These are phyloP conservation scores for Melanotaenia parkinsoni DNA, from an alignment of 2,797 vertebrate species.

Conservation along the genomic window DNA sequence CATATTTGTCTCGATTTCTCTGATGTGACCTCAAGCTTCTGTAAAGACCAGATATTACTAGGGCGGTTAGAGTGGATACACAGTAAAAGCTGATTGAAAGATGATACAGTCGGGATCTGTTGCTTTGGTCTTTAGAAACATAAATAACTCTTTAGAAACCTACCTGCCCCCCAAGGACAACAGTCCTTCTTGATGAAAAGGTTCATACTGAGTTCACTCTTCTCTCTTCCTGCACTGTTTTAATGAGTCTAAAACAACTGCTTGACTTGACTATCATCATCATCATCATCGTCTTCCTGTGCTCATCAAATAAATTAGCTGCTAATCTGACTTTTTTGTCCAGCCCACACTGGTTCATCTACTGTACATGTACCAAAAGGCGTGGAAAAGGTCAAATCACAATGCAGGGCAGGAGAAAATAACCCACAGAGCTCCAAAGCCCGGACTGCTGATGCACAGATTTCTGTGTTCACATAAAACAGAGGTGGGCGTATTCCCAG, in stretches of 20 bases:
- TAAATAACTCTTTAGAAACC: constrained; percentile 75
- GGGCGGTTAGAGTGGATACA: constrained; percentile 35
- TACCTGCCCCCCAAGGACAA: constrained; percentile 49
- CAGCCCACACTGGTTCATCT: constrained; percentile 51
- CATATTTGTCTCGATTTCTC: not conserved
- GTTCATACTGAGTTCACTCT: constrained; percentile 75
- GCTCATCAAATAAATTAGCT: constrained; percentile 72
- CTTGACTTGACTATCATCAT: constrained; percentile 65
- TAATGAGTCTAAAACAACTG: constrained; percentile 75
- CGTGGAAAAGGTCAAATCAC: constrained; percentile 56
- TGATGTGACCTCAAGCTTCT: constrained; percentile 16
- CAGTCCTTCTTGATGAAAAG: constrained; percentile 51
- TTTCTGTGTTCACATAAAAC: constrained; percentile 18
- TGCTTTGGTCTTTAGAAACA: constrained; percentile 64
- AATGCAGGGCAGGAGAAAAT: constrained; percentile 39
- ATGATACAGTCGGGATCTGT: constrained; percentile 55
- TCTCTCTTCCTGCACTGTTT: constrained; percentile 65
- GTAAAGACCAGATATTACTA: constrained; percentile 27
- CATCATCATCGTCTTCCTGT: constrained; percentile 37
- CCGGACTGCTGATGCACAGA: constrained; percentile 13
- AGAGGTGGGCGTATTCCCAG: constrained; percentile 54
- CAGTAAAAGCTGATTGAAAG: constrained; percentile 40
- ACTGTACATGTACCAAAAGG: constrained; percentile 57
- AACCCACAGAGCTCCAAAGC: constrained; percentile 11
- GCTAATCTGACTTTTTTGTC: constrained; percentile 48